These are phyloP conservation scores for Pangasius sanitwongsei DNA, from an alignment of 2,797 vertebrate genomes.

Conservation along the genomic window DNA sequence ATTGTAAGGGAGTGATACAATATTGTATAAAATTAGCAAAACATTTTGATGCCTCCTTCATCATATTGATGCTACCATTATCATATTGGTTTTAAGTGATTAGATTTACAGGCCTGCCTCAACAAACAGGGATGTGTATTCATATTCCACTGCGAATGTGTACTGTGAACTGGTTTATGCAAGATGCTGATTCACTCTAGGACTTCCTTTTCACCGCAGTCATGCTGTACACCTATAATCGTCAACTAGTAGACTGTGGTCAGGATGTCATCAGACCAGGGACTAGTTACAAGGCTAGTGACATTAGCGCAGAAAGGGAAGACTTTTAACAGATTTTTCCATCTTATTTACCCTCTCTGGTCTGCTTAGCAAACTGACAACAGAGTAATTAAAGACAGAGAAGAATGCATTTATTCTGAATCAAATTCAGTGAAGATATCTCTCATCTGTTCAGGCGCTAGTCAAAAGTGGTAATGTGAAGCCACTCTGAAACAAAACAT, in stretches of 20 bases:
- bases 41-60: not conserved
- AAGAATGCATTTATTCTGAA: not conserved
- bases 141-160: not conserved
- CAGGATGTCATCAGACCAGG: not conserved
- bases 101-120: not conserved
- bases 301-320: too few species aligned
- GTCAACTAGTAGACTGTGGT: not conserved
- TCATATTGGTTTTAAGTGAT: not conserved
- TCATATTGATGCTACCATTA: not conserved
- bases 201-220: conserved; percentile 54
- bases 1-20: not conserved
- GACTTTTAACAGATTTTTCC: too few species aligned
- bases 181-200: conserved; percentile 33
- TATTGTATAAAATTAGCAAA: not conserved
- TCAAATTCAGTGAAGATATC: not conserved
- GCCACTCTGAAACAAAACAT: not conserved
- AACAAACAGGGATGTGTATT: not conserved
- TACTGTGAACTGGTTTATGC: not conserved
- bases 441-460: not conserved
- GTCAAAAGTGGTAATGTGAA: not conserved
- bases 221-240: conserved; percentile 37
- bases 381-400: not conserved
- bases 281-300: too few species aligned
- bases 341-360: too few species aligned
- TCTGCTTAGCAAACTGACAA: too few species aligned